A percentile compares a stretch with the other conserved stretches of the same genome.
Evolutionary conservation across 2,888 invertebrate species (phyloP).

Genomic region (Muschampia plurimacula): DNA sequence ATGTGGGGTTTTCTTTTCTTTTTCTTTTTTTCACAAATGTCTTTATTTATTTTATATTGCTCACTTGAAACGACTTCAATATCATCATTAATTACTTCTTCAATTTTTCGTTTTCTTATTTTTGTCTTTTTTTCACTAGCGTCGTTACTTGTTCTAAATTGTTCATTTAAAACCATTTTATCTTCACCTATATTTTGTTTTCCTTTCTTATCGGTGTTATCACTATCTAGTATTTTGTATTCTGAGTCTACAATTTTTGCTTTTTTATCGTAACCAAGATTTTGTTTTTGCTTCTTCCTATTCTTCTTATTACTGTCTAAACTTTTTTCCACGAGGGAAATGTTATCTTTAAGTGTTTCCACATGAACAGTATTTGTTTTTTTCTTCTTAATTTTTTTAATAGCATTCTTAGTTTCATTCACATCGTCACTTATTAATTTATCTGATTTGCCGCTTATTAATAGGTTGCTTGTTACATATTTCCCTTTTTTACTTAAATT

Average conservation of each 20-base stretch:
- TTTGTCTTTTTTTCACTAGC: conserved; percentile 39
- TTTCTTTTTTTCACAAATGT: conserved; percentile 34
- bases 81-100: conserved; percentile 69
- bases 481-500: not conserved
- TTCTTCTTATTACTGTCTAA: not conserved
- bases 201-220: not conserved
- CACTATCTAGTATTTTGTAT: not conserved
- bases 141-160: not conserved
- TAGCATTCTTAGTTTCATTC: not conserved
- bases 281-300: not conserved
- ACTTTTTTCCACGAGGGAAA: not conserved
- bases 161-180: conserved; percentile 1
- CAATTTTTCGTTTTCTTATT: conserved; percentile 48
- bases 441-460: not conserved
- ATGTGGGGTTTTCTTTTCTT: conserved; percentile 49
- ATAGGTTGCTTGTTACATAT: not conserved
- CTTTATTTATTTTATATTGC: not conserved
- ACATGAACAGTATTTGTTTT: not conserved
- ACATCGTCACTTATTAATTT: not conserved
- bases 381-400: not conserved
- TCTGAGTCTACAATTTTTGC: not conserved
- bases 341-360: not conserved
- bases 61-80: conserved; percentile 56
- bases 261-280: not conserved
- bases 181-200: not conserved